Conservation (phyloP, 2,888 invertebrate species). For the Serrognathus titanus region DNA sequence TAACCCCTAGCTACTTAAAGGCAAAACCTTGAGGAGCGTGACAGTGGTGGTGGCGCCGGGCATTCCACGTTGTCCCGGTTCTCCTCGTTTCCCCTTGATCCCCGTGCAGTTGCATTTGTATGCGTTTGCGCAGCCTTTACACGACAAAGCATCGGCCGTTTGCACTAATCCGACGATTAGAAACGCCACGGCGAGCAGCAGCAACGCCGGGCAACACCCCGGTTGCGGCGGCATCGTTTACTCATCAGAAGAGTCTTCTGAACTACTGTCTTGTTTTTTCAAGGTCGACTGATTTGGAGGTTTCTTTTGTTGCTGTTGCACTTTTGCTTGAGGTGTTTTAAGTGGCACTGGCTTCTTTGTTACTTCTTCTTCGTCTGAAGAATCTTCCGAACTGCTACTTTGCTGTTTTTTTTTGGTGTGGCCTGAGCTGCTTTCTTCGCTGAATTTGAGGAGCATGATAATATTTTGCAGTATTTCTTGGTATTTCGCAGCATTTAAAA, state of each 20-base stretch:
- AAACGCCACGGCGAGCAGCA: slow-evolving; percentile 29
- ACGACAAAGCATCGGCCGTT: slow-evolving; percentile 36
- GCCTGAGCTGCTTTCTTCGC: slow-evolving; percentile 8
- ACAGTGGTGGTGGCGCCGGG: slow-evolving; percentile 63
- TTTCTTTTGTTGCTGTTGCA: slow-evolving; percentile 15
- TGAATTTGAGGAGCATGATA: no score
- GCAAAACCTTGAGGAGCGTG: no score
- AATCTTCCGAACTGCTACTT: slow-evolving; percentile 30
- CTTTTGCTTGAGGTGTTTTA: slow-evolving; percentile 17
- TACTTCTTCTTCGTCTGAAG: slow-evolving; percentile 36
- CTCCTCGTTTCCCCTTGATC: slow-evolving; percentile 74
- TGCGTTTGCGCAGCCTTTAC: slow-evolving; percentile 54
- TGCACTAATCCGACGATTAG: slow-evolving; percentile 29
- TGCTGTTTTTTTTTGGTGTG: slow-evolving; percentile 26
- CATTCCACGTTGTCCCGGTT: slow-evolving; percentile 64
- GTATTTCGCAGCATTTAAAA: no score
- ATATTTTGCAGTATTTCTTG: no score
- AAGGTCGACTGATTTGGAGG: neutral
- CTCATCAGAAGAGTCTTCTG: slow-evolving; percentile 32
- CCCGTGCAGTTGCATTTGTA: slow-evolving; percentile 83
- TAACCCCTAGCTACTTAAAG: no score
- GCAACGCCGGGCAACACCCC: slow-evolving; percentile 46
- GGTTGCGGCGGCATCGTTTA: slow-evolving; percentile 50
- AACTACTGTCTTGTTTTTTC: slow-evolving; percentile 17
- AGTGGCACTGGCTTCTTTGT: slow-evolving; percentile 27